A percentile compares a stretch with the other conserved stretches of the same genome.
These are phyloP conservation scores for Corvus cornix DNA, from an alignment of 2,113 vertebrate genomes.

Conservation along the genomic window DNA sequence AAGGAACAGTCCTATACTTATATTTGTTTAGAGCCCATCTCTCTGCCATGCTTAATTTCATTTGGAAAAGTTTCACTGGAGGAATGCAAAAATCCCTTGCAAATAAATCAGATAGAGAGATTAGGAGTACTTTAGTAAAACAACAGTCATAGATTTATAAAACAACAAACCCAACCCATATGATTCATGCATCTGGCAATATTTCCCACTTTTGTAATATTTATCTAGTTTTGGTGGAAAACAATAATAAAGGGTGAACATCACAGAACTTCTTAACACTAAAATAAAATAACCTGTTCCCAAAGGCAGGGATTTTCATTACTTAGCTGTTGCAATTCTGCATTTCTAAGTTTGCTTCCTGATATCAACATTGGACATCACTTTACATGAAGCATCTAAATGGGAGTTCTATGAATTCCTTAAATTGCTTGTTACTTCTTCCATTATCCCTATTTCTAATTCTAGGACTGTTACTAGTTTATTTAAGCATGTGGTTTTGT, in stretches of 20 bases:
- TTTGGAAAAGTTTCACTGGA: background rate
- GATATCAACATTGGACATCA: background rate
- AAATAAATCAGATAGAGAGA: background rate
- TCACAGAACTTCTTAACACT: background rate
- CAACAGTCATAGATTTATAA: background rate
- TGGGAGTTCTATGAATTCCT: background rate
- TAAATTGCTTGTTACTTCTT: background rate
- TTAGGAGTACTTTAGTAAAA: background rate
- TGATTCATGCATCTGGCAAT: background rate
- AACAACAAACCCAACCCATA: background rate
- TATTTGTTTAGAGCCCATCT: background rate
- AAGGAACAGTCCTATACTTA: background rate
- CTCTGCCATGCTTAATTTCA: background rate
- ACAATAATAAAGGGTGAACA: background rate
- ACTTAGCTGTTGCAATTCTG: background rate
- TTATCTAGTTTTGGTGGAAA: background rate
- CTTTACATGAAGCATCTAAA: background rate
- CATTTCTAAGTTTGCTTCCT: background rate
- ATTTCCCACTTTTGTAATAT: background rate
- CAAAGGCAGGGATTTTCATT: background rate
- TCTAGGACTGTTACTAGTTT: background rate
- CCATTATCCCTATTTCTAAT: background rate
- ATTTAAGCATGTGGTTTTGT: rapidly evolving
- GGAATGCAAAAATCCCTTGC: background rate
- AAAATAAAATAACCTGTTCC: background rate